Evolutionary conservation across 2,797 vertebrate genomes (phyloP).

Genomic region (Peromyscus melanophrys): DNA sequence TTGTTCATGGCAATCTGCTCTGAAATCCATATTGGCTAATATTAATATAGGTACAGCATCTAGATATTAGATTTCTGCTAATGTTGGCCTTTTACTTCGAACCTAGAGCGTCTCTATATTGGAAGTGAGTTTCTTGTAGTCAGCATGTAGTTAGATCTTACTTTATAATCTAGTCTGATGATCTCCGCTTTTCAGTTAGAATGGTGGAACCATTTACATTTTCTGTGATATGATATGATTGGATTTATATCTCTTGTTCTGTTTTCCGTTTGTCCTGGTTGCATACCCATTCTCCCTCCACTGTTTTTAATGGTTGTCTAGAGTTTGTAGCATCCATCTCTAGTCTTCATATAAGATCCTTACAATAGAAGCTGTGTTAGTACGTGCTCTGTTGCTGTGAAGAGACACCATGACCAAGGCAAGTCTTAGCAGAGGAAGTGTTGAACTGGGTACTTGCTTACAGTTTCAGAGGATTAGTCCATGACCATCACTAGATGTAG

Average conservation of each 20-base stretch:
- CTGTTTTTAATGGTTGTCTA: neutral
- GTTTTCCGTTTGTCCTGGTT: conserved; percentile 38
- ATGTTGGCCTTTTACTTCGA: conserved; percentile 51
- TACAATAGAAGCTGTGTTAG: neutral
- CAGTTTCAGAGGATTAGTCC: neutral
- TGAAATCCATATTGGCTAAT: conserved; percentile 36
- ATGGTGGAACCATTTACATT: neutral
- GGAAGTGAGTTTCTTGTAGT: conserved; percentile 20
- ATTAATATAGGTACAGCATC: neutral
- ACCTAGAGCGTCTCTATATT: neutral
- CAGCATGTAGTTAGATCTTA: conserved; percentile 15
- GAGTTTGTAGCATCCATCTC: neutral
- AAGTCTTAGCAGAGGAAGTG: neutral
- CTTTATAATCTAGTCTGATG: conserved; percentile 31
- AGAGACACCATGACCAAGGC: neutral
- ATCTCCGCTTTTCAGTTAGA: conserved; percentile 26
- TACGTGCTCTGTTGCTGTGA: neutral
- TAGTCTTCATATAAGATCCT: neutral
- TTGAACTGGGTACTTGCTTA: neutral
- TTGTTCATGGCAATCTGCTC: neutral
- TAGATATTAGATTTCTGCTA: conserved; percentile 52
- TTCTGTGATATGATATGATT: neutral
- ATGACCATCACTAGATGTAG: neutral
- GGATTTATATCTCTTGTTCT: neutral
- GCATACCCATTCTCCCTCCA: neutral